phyloP scores from a whole-genome alignment of 2,797 vertebrate species.

The Sorex maritimensis region DNA sequence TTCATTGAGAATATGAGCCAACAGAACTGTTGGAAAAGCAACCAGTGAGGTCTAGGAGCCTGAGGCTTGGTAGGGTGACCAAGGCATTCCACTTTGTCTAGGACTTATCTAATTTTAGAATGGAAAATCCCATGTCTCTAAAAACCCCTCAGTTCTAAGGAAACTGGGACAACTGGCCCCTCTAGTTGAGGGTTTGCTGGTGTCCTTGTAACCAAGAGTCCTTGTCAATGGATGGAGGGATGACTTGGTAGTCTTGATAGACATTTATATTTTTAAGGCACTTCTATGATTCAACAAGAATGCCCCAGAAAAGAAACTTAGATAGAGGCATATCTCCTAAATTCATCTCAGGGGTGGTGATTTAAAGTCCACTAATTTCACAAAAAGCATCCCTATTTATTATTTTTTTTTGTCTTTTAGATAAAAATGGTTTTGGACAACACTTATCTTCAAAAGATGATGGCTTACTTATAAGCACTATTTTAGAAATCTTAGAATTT shows the following conservation, averaged over 20 bases:
- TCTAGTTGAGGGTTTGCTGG: neutral
- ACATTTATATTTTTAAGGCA: neutral
- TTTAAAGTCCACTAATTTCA: slow-evolving; percentile 20
- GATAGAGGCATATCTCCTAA: neutral
- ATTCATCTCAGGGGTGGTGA: neutral
- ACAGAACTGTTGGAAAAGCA: neutral
- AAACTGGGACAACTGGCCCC: neutral
- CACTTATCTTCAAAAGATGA: neutral
- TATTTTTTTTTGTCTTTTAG: neutral
- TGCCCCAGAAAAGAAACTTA: neutral
- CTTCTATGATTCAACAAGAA: slow-evolving; percentile 13
- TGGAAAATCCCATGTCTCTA: neutral
- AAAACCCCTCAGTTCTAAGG: neutral
- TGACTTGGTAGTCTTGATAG: neutral
- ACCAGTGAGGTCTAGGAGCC: neutral
- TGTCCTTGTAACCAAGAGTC: neutral
- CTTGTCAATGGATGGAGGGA: neutral
- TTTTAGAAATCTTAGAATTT: slow-evolving; percentile 31
- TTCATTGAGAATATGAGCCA: neutral
- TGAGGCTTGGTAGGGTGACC: neutral
- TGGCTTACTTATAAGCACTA: neutral
- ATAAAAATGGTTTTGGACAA: neutral
- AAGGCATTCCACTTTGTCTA: neutral
- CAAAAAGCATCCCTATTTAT: neutral
- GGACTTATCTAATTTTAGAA: neutral